A percentile compares a stretch with the other conserved stretches of the same genome.
Evolutionary conservation across 1,140 invertebrate genomes (phyloP).

Genomic region (Tetramorium simillimum): DNA sequence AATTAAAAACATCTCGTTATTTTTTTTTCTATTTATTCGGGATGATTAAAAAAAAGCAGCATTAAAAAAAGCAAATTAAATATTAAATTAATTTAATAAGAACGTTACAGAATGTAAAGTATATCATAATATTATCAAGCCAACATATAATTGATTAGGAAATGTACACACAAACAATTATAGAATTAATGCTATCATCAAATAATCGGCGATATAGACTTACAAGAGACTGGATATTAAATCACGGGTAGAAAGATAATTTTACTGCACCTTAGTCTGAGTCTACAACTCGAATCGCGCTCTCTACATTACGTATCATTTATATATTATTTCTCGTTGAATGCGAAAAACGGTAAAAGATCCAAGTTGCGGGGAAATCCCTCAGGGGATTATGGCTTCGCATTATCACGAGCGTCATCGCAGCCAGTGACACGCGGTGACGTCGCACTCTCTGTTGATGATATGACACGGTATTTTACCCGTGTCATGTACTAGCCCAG

Average conservation of each 20-base stretch:
- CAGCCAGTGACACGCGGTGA: neutral
- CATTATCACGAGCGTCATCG: neutral
- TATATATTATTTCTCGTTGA: constrained; percentile 14
- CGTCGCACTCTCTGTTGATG: neutral
- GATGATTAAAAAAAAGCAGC: neutral
- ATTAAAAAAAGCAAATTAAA: neutral
- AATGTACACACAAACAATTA: neutral
- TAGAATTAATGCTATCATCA: neutral
- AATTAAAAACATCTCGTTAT: neutral
- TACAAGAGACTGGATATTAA: neutral
- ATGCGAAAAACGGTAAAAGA: neutral
- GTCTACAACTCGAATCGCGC: neutral
- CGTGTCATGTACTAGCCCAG: neutral
- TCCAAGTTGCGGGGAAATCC: neutral
- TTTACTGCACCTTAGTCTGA: neutral
- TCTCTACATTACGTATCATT: neutral
- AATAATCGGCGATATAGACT: neutral
- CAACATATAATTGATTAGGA: too few relatives aligned
- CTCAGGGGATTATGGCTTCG: neutral
- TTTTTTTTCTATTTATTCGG: neutral
- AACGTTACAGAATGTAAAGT: too few relatives aligned
- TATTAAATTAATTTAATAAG: neutral
- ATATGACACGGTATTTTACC: neutral
- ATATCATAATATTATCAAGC: too few relatives aligned
- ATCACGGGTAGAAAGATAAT: neutral